Percentiles rank a stretch among this genome's conserved stretches.
These are phyloP conservation scores for Pluvianellus socialis DNA, from an alignment of 2,113 vertebrate genomes.

Conservation along the genomic window DNA sequence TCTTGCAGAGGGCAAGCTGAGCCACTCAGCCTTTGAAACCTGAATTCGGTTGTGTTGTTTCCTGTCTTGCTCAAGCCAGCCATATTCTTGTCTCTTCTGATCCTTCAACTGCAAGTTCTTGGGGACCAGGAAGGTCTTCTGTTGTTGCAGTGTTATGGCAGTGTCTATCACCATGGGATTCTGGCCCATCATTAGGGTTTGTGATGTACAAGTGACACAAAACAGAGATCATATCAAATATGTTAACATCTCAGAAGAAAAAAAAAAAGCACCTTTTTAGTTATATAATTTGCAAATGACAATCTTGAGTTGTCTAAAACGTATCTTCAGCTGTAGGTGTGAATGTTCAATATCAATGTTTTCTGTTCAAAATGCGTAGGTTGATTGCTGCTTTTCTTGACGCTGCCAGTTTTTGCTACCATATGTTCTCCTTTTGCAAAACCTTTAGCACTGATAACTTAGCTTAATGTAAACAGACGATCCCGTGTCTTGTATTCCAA, in stretches of 20 bases:
- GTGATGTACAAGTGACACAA: neutral
- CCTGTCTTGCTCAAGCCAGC: neutral
- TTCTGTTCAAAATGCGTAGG: conserved; percentile 8
- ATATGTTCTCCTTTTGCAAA: conserved; percentile 51
- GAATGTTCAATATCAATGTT: conserved; percentile 7
- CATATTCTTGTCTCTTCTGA: neutral
- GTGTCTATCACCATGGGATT: neutral
- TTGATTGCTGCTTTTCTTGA: neutral
- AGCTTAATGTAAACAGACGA: conserved; percentile 42
- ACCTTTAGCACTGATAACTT: conserved; percentile 36
- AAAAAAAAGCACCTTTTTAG: neutral
- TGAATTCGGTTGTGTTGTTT: fast-evolving
- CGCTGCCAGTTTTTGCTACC: conserved; percentile 35
- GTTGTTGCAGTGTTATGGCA: neutral
- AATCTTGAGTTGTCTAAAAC: neutral
- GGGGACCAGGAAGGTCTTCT: neutral
- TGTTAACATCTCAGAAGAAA: neutral
- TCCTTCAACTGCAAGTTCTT: neutral
- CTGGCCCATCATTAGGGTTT: neutral
- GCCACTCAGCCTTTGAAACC: neutral
- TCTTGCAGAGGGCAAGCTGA: neutral
- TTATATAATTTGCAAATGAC: conserved; percentile 11
- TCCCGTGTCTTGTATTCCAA: neutral
- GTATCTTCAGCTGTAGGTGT: conserved; percentile 15
- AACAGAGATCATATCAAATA: neutral